Evolutionary conservation across 2,888 invertebrate species (phyloP), one percentile per base, ranked within the genome.

Genomic region (Ptychoptera albimana): DNA sequence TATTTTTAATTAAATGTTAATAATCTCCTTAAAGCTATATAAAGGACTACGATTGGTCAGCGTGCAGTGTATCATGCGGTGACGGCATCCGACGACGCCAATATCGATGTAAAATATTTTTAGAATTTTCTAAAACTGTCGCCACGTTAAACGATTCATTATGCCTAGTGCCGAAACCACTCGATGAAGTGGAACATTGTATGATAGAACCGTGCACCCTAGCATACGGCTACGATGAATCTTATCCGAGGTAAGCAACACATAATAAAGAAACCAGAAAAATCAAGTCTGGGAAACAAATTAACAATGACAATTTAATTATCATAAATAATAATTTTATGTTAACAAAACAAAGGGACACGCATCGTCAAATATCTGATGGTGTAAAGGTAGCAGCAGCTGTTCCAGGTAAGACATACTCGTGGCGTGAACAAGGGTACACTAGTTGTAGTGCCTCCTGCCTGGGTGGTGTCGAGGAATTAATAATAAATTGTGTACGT

Each of bases 371-470:
- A 13, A 29, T 35, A 13, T 45, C 67, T 48, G 68, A 71, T 1
- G 67, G 70, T 1, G 69, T 72, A 14, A 77, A 75, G 55, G 80
- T 81, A 8, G 81, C 79, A 0, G 77, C 82, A 1, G 80, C 81
- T 1, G 73, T 78, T 6, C 79, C 81, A 0, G 82, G 82, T 13
- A 83, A 84, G 52, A 82, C 85, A 0, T 88, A 87, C 61, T 82
- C 85, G 1, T 91, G 91, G 91, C 82, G 82, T 53, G 84, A 85
- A 56, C 80, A 82, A 54, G 91, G 91, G 1, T 92, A 86, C 56
- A 88, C 88, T 0, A 84, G 87, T 48, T 97, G 97, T 69, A 93
- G 89, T 56, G 89, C 89, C 1, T 87, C 89, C 8, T 97, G 96
- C 59, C 73, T 94, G 2, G 93, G 93, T 51, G 85, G 86, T 57